These are phyloP conservation scores for Portunus trituberculatus DNA, from an alignment of 1,140 invertebrate genomes.

Conservation along the genomic window DNA sequence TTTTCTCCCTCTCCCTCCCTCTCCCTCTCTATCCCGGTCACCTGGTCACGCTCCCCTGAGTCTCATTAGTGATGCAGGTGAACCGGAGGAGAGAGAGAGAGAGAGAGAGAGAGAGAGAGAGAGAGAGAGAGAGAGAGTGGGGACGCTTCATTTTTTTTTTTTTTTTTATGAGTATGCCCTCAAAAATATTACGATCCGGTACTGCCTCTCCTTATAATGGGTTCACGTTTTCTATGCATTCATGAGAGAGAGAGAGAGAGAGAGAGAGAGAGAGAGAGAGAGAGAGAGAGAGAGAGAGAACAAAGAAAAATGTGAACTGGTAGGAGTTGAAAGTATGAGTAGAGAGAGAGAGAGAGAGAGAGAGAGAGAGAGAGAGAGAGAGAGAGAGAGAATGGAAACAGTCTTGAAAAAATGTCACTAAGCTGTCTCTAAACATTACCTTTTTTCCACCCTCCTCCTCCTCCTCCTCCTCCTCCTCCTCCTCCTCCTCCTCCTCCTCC, in stretches of 20 bases:
- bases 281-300: no score
- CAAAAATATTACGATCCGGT: no score
- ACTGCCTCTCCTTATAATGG: no score
- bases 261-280: no score
- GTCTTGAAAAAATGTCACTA: not conserved
- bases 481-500: not conserved
- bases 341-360: no score
- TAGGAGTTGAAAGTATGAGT: no score
- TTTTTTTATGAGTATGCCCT: no score
- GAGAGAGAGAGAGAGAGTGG: not conserved
- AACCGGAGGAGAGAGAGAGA: not conserved
- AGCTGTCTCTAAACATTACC: not conserved
- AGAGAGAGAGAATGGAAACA: not conserved
- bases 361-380: not conserved
- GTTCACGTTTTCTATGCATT: no score
- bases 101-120: not conserved
- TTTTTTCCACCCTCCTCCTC: no score
- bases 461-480: not conserved
- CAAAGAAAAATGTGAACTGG: no score
- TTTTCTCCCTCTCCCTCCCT: not conserved
- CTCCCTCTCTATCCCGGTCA: not conserved
- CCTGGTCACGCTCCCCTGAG: not conserved
- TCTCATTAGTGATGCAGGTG: constrained; percentile 12
- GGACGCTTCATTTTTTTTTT: no score
- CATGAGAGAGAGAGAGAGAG: no score